Conservation (phyloP, 1,140 invertebrate genomes). For the Maniola jurtina region DNA sequence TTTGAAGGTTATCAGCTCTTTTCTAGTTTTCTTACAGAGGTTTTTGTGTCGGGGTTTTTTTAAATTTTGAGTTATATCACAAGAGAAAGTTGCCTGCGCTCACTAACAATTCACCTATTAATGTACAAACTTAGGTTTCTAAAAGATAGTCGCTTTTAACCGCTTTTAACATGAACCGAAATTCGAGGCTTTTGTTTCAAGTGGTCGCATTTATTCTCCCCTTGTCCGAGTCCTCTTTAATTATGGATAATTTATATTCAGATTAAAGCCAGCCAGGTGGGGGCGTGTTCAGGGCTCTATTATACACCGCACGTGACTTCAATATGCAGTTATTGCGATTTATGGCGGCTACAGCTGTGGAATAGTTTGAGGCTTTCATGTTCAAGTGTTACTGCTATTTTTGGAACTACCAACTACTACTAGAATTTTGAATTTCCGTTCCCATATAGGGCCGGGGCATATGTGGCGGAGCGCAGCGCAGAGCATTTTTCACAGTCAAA, state of each 20-base stretch:
- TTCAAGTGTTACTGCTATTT: slow-evolving; percentile 24
- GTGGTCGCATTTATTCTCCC: slow-evolving; percentile 72
- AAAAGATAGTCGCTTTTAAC: background rate
- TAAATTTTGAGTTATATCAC: no score
- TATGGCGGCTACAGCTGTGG: slow-evolving; percentile 36
- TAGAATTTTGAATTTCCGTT: background rate
- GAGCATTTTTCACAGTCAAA: no score
- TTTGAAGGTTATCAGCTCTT: no score
- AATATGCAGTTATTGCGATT: slow-evolving; percentile 61
- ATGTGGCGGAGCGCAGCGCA: no score
- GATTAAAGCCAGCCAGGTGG: slow-evolving; percentile 68
- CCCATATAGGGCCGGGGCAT: no score
- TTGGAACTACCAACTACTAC: background rate
- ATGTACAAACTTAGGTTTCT: no score
- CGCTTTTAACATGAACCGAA: slow-evolving; percentile 29
- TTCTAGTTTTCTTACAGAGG: no score
- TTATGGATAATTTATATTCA: slow-evolving; percentile 78
- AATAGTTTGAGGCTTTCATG: slow-evolving; percentile 37
- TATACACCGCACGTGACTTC: slow-evolving; percentile 60
- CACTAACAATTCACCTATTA: no score
- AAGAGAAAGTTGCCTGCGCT: no score
- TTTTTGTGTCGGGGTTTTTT: no score
- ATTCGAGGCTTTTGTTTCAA: slow-evolving; percentile 60
- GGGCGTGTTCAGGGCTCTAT: slow-evolving; percentile 52
- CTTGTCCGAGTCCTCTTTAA: slow-evolving; percentile 75